Base-by-base conservation (phyloP, 2,797 vertebrate species). In the Saxicola maurus region DNA sequence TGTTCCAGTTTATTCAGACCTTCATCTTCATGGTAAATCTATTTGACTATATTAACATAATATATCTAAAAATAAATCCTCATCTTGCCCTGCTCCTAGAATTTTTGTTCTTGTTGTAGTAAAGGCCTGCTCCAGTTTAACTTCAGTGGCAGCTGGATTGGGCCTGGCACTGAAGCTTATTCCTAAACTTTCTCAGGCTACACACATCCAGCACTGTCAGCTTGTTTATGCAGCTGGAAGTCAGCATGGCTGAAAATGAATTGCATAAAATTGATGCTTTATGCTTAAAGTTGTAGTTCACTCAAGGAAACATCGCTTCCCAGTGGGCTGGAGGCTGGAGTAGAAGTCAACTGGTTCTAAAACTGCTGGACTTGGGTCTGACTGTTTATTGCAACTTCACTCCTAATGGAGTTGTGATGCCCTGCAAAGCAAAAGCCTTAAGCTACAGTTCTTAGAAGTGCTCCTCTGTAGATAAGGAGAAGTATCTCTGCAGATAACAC, bases 181-280 rank as follows among this genome's bases (percentile, higher is more conserved):
- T 84, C 71, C 56, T 69, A 86, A 91, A 84, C 86, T 79, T 93
- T 89, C 91, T 94, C 92, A 92, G 64, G n/a, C 67, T 80, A 3
- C 67, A 13, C 56, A 35, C 19, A 62, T 83, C 49, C 40, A 85
- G 84, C 30, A 24, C 64, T 82, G 80, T 90, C 77, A 86, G 86
- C 69, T 94, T 94, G 86, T 93, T 92, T 94, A 68, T 91, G 82
- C 91, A 96, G 92, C 95, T 93, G 92, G 64, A 94, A 68, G 42
- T 71, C 89, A 86, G 80, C 31, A 3, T 65, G 83, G 56, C 75
- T 86, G 48, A 49, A 92, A 91, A 79, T 17, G 45, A 91, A 67
- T 82, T 92, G 71, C 46, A 28, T 76, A 83, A 93, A 91, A 91
- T 60, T 23, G 33, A 60, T 92, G 64, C 60, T 89, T 91, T 79